Conservation (phyloP, 2,797 vertebrate genomes). For the Enoplosus armatus region DNA sequence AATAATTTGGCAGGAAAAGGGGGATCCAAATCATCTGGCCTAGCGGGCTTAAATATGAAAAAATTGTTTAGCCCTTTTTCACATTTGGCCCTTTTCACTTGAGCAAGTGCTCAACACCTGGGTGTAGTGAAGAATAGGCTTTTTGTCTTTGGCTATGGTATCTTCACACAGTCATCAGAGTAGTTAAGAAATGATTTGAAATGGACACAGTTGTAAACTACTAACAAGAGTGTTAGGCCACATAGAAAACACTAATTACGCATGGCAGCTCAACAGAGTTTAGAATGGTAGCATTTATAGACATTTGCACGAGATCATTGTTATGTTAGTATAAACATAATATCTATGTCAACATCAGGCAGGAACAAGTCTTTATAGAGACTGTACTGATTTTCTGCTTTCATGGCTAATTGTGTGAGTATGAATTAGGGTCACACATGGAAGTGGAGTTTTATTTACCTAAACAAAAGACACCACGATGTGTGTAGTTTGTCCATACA, state of each 20-base stretch:
- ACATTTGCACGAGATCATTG: too few species aligned
- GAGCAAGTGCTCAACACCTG: too few species aligned
- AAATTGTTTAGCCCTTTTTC: neutral
- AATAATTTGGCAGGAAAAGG: neutral
- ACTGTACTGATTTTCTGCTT: neutral
- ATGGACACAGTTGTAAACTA: neutral
- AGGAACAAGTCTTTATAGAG: neutral
- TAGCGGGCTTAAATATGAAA: neutral
- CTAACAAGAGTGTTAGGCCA: neutral
- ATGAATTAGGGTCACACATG: neutral
- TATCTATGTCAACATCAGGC: neutral
- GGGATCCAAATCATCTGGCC: neutral
- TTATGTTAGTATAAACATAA: neutral
- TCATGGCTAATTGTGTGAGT: neutral
- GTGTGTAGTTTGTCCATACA: neutral
- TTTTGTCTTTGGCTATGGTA: neutral
- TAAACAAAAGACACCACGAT: neutral
- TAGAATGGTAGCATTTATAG: neutral
- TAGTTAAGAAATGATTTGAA: neutral
- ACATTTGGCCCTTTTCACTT: neutral
- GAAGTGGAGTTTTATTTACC: neutral
- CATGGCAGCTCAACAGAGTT: neutral
- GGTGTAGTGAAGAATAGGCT: neutral
- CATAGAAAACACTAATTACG: neutral
- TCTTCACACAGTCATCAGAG: neutral